Conservation (phyloP, 2,888 invertebrate genomes). For the Leucania comma region DNA sequence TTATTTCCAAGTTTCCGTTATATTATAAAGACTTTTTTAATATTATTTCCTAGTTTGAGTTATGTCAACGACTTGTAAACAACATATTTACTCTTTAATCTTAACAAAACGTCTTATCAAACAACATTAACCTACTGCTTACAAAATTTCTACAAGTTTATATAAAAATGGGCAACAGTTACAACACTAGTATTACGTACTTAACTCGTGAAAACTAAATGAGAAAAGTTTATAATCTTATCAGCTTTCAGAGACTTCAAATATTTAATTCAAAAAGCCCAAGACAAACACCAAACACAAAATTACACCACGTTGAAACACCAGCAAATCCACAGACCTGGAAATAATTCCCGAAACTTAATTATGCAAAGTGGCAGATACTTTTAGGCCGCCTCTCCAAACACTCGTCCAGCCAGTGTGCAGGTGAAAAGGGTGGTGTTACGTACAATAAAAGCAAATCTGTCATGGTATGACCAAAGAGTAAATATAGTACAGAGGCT, state of each 20-base stretch:
- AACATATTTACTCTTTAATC: neutral
- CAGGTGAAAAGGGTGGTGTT: slow-evolving; percentile 59
- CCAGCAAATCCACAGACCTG: slow-evolving; percentile 37
- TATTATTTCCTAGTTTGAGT: no score
- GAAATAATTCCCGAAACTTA: slow-evolving; percentile 50
- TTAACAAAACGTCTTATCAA: neutral
- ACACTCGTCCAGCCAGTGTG: slow-evolving; percentile 45
- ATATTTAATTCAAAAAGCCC: neutral
- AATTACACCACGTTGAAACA: slow-evolving; percentile 25
- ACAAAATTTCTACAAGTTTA: neutral
- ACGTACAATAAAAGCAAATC: slow-evolving; percentile 61
- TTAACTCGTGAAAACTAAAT: neutral
- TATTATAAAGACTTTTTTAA: no score
- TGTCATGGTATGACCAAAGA: slow-evolving; percentile 44
- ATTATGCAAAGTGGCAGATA: slow-evolving; percentile 57
- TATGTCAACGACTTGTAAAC: neutral
- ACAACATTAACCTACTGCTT: neutral
- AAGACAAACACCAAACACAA: slow-evolving; percentile 13
- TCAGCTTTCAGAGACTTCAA: neutral
- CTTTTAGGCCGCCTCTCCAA: slow-evolving; percentile 50
- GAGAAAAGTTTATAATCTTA: neutral
- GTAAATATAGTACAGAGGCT: slow-evolving; percentile 1
- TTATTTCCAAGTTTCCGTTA: no score
- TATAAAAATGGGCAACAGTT: neutral
- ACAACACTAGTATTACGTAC: no score